Percentiles rank a stretch among this genome's conserved stretches.
phyloP scores from a whole-genome alignment of 1,140 invertebrate species.

The Pemphigus obesinymphae region DNA sequence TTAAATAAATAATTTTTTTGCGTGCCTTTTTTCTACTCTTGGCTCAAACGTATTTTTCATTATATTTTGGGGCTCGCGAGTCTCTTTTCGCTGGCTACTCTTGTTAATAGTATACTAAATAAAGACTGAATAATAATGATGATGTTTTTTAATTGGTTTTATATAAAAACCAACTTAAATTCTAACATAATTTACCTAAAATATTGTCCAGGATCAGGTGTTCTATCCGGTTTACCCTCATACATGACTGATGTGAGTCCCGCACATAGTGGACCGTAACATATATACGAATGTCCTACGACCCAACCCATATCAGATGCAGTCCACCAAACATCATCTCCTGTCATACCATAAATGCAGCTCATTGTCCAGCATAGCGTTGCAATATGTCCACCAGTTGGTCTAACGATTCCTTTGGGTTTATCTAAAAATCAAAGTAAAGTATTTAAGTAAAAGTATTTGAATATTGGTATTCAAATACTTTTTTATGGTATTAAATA shows the following conservation, averaged over 20 bases:
- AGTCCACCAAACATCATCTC: conserved; percentile 84
- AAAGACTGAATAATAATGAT: no score
- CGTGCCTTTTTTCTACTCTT: no score
- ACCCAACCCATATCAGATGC: conserved; percentile 91
- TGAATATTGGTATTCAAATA: no score
- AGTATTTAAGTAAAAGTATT: no score
- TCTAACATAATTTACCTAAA: conserved; percentile 59
- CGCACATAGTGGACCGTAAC: conserved; percentile 79
- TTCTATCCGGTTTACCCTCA: conserved; percentile 91
- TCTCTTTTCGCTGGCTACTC: no score
- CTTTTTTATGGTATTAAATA: no score
- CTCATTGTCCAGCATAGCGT: conserved; percentile 79
- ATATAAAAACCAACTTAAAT: not conserved
- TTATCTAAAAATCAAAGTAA: conserved; percentile 57
- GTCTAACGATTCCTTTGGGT: conserved; percentile 78
- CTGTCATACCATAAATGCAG: conserved; percentile 72
- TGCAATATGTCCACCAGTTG: conserved; percentile 80
- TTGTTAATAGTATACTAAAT: no score
- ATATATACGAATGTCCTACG: conserved; percentile 90
- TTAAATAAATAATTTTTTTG: no score
- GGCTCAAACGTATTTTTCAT: no score
- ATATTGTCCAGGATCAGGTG: conserved; percentile 84
- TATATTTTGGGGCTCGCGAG: no score
- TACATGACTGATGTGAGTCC: conserved; percentile 83
- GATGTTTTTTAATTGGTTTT: not conserved